Percentiles rank a stretch among this genome's conserved stretches.
Conservation (phyloP, 2,113 vertebrate species). For the Camelus bactrianus region DNA sequence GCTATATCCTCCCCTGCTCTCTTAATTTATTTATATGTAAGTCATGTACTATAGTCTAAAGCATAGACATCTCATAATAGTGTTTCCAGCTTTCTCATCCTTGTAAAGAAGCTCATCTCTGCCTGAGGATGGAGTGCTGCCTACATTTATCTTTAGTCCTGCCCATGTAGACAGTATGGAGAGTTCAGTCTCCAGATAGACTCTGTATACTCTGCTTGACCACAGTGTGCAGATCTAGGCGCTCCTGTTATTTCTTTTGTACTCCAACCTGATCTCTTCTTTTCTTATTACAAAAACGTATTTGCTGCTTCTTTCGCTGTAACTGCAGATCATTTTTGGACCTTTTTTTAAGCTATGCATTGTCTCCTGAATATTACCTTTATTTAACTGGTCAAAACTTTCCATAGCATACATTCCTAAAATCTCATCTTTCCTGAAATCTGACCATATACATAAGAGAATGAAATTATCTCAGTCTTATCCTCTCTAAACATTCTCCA, state of each 20-base stretch:
- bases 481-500: not conserved
- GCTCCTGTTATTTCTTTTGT: not conserved
- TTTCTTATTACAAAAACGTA: not conserved
- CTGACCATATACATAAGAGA: not conserved
- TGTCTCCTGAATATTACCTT: not conserved
- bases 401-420: not conserved
- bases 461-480: not conserved
- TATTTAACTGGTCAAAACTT: not conserved
- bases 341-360: not conserved
- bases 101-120: not conserved
- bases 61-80: not conserved
- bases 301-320: not conserved
- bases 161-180: not conserved
- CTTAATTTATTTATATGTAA: not conserved
- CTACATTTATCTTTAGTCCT: not conserved
- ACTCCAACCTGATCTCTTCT: not conserved
- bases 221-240: not conserved
- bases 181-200: not conserved
- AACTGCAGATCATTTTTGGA: not conserved
- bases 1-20: not conserved
- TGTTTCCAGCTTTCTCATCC: not conserved
- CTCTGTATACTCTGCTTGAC: not conserved
- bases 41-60: not conserved
- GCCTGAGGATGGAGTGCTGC: not conserved
- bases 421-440: constrained; percentile 14